These are phyloP conservation scores for Vulpes ferrilata DNA, from an alignment of 2,113 vertebrate genomes.

Conservation along the genomic window DNA sequence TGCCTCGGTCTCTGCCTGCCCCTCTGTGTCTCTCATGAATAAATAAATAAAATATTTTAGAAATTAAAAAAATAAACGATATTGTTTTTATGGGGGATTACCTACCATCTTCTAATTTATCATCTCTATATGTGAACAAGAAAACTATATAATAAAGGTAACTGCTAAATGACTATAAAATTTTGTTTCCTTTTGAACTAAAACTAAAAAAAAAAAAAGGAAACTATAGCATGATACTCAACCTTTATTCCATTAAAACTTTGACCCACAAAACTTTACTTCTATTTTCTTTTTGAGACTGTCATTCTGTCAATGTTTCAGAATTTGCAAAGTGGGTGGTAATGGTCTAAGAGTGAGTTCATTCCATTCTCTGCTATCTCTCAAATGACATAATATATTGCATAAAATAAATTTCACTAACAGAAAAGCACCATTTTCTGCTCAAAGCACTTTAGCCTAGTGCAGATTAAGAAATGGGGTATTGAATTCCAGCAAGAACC, in stretches of 20 bases:
- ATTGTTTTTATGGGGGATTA: too few species aligned
- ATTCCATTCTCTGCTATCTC: background rate
- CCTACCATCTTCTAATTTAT: slow-evolving; percentile 17
- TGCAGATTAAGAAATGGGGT: background rate
- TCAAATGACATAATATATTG: background rate
- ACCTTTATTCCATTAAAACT: slow-evolving; percentile 51
- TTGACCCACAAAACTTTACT: background rate
- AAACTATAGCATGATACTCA: background rate
- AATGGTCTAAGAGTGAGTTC: slow-evolving; percentile 37
- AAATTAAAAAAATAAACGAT: too few species aligned
- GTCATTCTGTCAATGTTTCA: background rate
- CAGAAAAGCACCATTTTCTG: slow-evolving; percentile 16
- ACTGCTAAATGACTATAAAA: slow-evolving; percentile 18
- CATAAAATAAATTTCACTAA: slow-evolving; percentile 60
- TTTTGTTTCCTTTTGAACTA: slow-evolving; percentile 36
- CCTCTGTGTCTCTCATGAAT: too few species aligned
- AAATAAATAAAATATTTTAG: too few species aligned
- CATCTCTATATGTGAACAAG: background rate
- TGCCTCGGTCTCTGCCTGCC: too few species aligned
- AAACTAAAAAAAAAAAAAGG: slow-evolving; percentile 45
- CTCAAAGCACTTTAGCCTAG: slow-evolving; percentile 7
- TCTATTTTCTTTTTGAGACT: slow-evolving; percentile 54
- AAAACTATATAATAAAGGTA: slow-evolving; percentile 38
- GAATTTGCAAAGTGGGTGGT: background rate
- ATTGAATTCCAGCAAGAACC: slow-evolving; percentile 22